Conservation (phyloP, 2,113 vertebrate species). For the Myiagra hebetior region DNA sequence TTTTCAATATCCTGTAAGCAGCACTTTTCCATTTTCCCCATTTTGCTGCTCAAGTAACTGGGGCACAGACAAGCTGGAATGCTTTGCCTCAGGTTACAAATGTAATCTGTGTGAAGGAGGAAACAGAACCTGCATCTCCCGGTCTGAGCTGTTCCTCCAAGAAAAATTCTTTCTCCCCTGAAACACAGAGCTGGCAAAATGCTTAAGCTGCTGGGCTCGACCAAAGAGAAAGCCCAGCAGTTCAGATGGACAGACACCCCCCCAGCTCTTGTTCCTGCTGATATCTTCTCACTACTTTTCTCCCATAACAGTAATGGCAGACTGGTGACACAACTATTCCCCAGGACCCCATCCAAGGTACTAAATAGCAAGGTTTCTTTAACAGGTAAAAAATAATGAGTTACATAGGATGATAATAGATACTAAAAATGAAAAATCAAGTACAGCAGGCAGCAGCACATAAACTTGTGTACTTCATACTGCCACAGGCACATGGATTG, state of each 20-base stretch:
- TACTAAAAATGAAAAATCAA: slow-evolving; percentile 14
- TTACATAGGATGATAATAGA: slow-evolving; percentile 1
- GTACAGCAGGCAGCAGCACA: background rate
- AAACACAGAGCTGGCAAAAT: slow-evolving; percentile 4
- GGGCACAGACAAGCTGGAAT: slow-evolving; percentile 16
- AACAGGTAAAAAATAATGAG: slow-evolving; percentile 7
- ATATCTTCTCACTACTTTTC: background rate
- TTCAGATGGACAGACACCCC: background rate
- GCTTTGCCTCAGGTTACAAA: slow-evolving; percentile 50
- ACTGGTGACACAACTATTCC: background rate
- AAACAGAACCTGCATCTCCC: slow-evolving; percentile 3
- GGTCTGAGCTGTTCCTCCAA: background rate
- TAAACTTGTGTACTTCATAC: background rate
- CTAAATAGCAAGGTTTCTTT: slow-evolving; percentile 29
- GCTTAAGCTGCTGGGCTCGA: background rate
- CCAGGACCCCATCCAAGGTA: background rate
- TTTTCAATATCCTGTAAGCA: background rate
- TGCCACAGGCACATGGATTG: background rate
- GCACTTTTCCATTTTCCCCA: background rate
- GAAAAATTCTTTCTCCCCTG: background rate
- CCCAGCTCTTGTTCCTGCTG: background rate
- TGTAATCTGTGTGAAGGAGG: slow-evolving; percentile 21
- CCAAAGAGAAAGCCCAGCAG: background rate
- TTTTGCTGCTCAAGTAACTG: slow-evolving; percentile 30
- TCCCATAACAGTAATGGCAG: background rate